Percentiles rank a stretch among this genome's conserved stretches.
Conservation (phyloP, 2,113 vertebrate genomes). For the Phalacrocorax carbo region DNA sequence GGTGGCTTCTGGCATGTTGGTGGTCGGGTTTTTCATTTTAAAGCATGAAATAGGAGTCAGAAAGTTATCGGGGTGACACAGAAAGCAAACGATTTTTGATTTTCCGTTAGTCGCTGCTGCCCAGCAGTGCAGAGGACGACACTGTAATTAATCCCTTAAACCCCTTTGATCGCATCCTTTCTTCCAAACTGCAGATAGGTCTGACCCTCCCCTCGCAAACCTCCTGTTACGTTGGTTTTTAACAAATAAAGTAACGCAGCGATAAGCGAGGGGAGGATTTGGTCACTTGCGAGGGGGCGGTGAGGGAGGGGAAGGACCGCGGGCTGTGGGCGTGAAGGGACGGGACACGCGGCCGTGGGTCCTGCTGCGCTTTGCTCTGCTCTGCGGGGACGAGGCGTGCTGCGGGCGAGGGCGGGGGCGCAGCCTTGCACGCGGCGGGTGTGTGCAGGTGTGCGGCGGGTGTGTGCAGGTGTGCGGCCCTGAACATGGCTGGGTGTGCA, state of each 20-base stretch:
- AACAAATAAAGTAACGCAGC: accelerated
- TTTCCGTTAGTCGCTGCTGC: accelerated
- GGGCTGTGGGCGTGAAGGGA: background rate
- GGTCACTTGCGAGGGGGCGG: accelerated
- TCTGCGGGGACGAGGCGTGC: background rate
- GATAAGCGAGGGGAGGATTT: background rate
- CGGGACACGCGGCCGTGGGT: accelerated
- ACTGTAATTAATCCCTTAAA: background rate
- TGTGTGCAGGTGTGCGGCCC: background rate
- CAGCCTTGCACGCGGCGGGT: background rate
- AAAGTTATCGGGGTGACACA: background rate
- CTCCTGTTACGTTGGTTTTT: accelerated
- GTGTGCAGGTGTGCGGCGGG: background rate
- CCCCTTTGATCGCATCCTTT: background rate
- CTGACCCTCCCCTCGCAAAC: background rate
- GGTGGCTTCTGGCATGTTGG: background rate
- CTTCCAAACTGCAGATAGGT: accelerated
- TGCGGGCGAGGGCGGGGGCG: background rate
- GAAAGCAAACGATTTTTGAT: background rate
- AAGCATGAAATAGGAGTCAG: background rate
- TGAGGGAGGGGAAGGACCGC: background rate
- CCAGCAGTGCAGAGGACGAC: background rate
- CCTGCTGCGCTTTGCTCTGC: background rate
- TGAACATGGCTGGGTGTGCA: too few relatives aligned
- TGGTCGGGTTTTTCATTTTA: background rate